Evolutionary conservation across 2,113 vertebrate species (phyloP).

Genomic region (Chascanopsetta lugubris): DNA sequence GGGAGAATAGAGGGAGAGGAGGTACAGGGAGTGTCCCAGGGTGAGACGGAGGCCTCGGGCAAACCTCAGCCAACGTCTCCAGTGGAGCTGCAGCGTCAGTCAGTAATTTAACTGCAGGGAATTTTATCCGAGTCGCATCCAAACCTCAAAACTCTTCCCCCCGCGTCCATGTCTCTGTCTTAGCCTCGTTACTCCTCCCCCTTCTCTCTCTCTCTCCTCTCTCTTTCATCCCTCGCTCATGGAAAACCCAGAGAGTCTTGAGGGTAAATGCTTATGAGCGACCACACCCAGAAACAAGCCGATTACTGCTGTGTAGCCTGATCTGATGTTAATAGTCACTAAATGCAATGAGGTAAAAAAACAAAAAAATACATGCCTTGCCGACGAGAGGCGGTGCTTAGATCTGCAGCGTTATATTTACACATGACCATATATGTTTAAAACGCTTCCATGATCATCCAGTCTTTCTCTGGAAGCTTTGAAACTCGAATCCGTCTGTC

Average conservation of each 20-base stretch:
- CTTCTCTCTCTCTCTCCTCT: constrained; percentile 36
- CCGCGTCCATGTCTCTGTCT: constrained; percentile 70
- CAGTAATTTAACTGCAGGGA: constrained; percentile 76
- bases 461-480: constrained; percentile 18
- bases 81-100: constrained; percentile 69
- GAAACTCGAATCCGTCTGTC: constrained; percentile 45
- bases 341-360: constrained; percentile 20
- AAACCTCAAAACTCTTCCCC: constrained; percentile 76
- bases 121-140: constrained; percentile 71
- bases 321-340: constrained; percentile 42
- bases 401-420: constrained; percentile 17
- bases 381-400: too few species aligned
- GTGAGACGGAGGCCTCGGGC: constrained; percentile 60
- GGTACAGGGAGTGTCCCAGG: constrained; percentile 69
- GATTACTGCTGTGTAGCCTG: constrained; percentile 30
- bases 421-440: not conserved
- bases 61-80: constrained; percentile 70
- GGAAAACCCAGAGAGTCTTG: constrained; percentile 62
- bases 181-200: constrained; percentile 50
- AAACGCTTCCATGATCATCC: constrained; percentile 8
- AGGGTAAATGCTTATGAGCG: constrained; percentile 59
- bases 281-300: constrained; percentile 67
- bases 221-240: constrained; percentile 50
- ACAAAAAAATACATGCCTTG: too few species aligned
- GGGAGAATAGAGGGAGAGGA: constrained; percentile 26